phyloP scores from a whole-genome alignment of 2,113 vertebrate genomes.

The Menura novaehollandiae region DNA sequence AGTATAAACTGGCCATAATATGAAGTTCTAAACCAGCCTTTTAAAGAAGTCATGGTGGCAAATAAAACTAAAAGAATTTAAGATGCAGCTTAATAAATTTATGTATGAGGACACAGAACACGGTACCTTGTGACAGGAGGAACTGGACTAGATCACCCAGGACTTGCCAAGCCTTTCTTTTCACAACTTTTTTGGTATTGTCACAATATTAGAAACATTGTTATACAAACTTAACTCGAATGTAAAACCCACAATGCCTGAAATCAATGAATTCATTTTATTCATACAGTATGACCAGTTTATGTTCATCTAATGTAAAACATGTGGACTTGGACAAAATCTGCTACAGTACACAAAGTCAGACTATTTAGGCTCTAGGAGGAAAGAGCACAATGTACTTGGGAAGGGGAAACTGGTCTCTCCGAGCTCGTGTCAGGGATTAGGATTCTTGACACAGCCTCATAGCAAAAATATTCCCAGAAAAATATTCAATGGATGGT shows the following conservation, averaged over 20 bases:
- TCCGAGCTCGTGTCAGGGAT: fast-evolving
- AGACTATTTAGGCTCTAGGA: background rate
- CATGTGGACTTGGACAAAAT: conserved; percentile 23
- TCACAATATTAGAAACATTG: conserved; percentile 30
- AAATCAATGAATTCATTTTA: conserved; percentile 44
- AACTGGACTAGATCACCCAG: conserved; percentile 24
- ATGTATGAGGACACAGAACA: background rate
- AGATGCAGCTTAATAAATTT: conserved; percentile 36
- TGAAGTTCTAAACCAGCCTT: conserved; percentile 21
- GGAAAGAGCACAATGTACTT: background rate
- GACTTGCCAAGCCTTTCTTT: conserved; percentile 25
- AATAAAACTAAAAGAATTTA: conserved; percentile 36
- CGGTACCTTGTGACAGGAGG: conserved; percentile 42
- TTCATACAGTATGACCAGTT: conserved; percentile 51
- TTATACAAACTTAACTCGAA: conserved; percentile 11
- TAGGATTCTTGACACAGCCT: background rate
- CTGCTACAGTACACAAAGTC: background rate
- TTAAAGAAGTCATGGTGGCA: conserved; percentile 14
- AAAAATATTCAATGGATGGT: background rate
- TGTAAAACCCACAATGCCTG: conserved; percentile 35
- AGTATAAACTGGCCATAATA: conserved; percentile 33
- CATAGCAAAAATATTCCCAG: background rate
- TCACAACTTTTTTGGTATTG: background rate
- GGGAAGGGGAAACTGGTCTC: background rate
- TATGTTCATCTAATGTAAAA: conserved; percentile 57